A percentile compares a stretch with the other conserved stretches of the same genome.
phyloP scores from a whole-genome alignment of 1,140 invertebrate species.

The Ridgeia piscesae region DNA sequence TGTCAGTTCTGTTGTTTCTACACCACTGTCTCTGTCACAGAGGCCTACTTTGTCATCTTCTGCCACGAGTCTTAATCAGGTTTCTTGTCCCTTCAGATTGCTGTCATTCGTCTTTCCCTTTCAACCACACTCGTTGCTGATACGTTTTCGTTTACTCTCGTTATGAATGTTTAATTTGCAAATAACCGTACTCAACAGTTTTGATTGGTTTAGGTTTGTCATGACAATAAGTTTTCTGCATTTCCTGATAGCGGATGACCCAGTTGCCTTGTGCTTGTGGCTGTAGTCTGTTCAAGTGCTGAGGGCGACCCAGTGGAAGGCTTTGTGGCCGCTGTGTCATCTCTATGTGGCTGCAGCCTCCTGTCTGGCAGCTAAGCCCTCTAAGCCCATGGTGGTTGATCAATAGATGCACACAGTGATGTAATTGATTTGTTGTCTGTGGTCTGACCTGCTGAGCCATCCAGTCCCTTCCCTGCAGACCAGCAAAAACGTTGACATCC shows the following conservation, averaged over 20 bases:
- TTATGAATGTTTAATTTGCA: not conserved
- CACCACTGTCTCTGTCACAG: not conserved
- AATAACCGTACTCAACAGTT: not conserved
- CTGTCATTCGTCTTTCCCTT: not conserved
- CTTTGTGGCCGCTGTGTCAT: not conserved
- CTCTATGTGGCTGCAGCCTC: not conserved
- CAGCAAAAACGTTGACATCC: not conserved
- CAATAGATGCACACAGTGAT: not conserved
- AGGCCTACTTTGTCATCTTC: not conserved
- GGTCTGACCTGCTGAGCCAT: not conserved
- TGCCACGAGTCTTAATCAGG: not conserved
- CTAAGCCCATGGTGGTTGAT: not conserved
- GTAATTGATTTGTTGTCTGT: not conserved
- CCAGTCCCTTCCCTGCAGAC: not conserved
- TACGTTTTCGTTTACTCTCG: not conserved
- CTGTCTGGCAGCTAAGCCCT: not conserved
- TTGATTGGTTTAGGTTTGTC: not conserved
- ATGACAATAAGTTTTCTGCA: not conserved
- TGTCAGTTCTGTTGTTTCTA: not conserved
- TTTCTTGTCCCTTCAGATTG: not conserved
- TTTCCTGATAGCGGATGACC: not conserved
- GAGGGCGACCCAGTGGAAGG: not conserved
- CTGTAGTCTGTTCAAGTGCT: not conserved
- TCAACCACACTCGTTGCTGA: not conserved
- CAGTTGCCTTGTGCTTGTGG: not conserved